phyloP scores from a whole-genome alignment of 2,888 invertebrate species.

The Xanthia togata region DNA sequence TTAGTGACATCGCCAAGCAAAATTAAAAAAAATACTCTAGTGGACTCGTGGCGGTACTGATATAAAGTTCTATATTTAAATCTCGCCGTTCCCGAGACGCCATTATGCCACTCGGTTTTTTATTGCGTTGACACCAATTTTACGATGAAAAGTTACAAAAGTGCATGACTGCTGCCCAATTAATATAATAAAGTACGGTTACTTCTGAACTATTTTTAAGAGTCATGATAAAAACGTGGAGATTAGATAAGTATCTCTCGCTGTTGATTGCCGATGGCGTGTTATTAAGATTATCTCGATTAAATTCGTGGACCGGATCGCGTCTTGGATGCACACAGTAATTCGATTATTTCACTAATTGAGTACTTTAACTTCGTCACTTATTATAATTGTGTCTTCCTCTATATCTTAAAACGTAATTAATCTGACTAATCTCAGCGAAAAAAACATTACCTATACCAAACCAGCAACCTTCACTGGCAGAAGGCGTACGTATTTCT shows the following conservation, averaged over 20 bases:
- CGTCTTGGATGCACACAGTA: conserved; percentile 49
- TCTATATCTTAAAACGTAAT: background rate
- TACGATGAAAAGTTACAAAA: conserved; percentile 45
- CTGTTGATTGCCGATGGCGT: conserved; percentile 69
- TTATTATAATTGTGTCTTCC: background rate
- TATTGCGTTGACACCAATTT: conserved; percentile 68
- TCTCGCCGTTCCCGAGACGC: conserved; percentile 77
- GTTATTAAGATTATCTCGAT: conserved; percentile 73
- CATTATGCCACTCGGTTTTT: conserved; percentile 76
- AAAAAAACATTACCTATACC: background rate
- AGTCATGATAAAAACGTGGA: conserved; percentile 60
- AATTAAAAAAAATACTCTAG: conserved; percentile 77
- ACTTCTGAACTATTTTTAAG: conserved; percentile 52
- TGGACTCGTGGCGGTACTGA: conserved; percentile 76
- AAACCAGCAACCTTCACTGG: conserved; percentile 9
- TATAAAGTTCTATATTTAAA: conserved; percentile 89
- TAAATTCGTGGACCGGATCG: conserved; percentile 53
- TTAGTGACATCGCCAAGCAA: conserved; percentile 83
- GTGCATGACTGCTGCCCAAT: conserved; percentile 48
- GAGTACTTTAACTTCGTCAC: conserved; percentile 3
- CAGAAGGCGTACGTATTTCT: conserved; percentile 22
- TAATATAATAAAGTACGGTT: conserved; percentile 47
- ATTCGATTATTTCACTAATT: conserved; percentile 43
- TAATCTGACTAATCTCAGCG: background rate
- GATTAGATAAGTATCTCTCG: conserved; percentile 68